Evolutionary conservation across 2,888 invertebrate species (phyloP).

Genomic region (Drosophila antonietae): DNA sequence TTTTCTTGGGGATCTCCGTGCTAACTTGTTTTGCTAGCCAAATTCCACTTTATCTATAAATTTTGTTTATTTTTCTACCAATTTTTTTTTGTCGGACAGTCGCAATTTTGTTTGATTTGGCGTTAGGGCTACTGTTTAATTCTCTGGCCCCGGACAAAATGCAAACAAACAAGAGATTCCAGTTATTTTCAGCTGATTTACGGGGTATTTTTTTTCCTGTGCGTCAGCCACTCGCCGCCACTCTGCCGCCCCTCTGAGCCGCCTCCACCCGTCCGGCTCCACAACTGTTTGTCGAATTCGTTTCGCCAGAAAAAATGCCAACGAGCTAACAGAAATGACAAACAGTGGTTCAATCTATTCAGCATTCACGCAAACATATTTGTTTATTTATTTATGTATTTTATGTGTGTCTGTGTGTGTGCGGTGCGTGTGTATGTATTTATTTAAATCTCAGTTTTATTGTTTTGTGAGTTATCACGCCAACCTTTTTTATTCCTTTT

Average conservation of each 20-base stretch:
- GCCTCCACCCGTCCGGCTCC: background rate
- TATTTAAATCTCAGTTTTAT: constrained; percentile 58
- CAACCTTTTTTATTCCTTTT: constrained; percentile 36
- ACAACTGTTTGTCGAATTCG: constrained; percentile 30
- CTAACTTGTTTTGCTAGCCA: constrained; percentile 24
- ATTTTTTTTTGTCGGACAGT: constrained; percentile 21
- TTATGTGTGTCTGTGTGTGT: background rate
- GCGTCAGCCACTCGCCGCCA: constrained; percentile 59
- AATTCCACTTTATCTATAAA: constrained; percentile 12
- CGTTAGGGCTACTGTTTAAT: constrained; percentile 75
- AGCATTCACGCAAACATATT: constrained; percentile 24
- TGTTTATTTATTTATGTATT: constrained; percentile 28
- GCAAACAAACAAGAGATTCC: constrained; percentile 64
- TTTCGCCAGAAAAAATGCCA: constrained; percentile 65
- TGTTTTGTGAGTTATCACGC: constrained; percentile 56
- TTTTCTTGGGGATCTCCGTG: constrained; percentile 20
- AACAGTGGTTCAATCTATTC: constrained; percentile 53
- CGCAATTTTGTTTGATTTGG: constrained; percentile 56
- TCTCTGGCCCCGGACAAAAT: constrained; percentile 28
- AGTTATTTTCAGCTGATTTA: constrained; percentile 76
- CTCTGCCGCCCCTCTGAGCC: background rate
- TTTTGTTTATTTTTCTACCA: constrained; percentile 8
- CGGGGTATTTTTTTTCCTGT: constrained; percentile 74
- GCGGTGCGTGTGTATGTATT: constrained; percentile 14
- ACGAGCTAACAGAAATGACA: constrained; percentile 55